phyloP scores from a whole-genome alignment of 2,888 invertebrate species.

The Empis stercorea region DNA sequence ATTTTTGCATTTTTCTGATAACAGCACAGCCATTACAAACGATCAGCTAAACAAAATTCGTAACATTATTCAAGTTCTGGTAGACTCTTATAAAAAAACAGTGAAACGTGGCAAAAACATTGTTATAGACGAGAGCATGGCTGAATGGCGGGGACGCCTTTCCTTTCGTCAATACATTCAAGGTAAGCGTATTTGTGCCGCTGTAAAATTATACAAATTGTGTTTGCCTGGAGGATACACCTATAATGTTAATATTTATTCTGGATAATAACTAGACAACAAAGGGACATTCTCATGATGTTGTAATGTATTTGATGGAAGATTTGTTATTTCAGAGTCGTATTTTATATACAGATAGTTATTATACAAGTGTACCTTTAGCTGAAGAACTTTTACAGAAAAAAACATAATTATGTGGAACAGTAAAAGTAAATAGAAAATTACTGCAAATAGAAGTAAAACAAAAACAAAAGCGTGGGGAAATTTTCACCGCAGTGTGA shows the following conservation, averaged over 20 bases:
- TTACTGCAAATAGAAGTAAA: slow-evolving; percentile 17
- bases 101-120: slow-evolving; percentile 17
- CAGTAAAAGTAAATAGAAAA: slow-evolving; percentile 1
- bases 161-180: slow-evolving; percentile 23
- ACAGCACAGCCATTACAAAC: slow-evolving; percentile 11
- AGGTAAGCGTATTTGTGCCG: slow-evolving; percentile 9
- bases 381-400: slow-evolving; percentile 9
- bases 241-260: slow-evolving; percentile 8
- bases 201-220: slow-evolving; percentile 9
- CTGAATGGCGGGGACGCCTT: slow-evolving; percentile 23
- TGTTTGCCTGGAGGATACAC: slow-evolving; percentile 7
- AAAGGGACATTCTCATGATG: slow-evolving; percentile 11
- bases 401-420: slow-evolving; percentile 3
- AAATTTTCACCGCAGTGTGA: slow-evolving; percentile 17
- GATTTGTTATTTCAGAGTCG: slow-evolving; percentile 11
- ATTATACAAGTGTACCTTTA: slow-evolving; percentile 18
- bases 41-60: slow-evolving; percentile 12
- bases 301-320: slow-evolving; percentile 4
- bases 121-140: slow-evolving; percentile 25
- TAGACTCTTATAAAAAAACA: slow-evolving; percentile 4
- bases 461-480: slow-evolving; percentile 17
- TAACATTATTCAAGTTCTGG: slow-evolving; percentile 3
- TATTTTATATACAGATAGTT: slow-evolving; percentile 20
- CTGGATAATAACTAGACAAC: not conserved
- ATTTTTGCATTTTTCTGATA: slow-evolving; percentile 19